These are phyloP conservation scores for Anastatus disparis DNA, from an alignment of 1,140 invertebrate species.

Conservation along the genomic window DNA sequence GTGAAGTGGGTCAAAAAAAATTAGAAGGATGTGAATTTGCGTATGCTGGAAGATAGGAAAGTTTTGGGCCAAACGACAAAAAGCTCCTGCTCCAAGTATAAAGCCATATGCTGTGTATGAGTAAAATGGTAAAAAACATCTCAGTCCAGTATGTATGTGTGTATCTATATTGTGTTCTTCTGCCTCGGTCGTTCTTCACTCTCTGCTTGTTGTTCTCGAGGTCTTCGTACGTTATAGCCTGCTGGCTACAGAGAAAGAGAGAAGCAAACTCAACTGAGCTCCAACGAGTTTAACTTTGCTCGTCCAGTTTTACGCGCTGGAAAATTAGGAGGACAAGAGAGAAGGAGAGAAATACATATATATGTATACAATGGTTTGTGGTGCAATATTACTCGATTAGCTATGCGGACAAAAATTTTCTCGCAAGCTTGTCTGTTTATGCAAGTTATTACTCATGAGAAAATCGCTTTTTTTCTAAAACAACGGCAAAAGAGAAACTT, in stretches of 20 bases:
- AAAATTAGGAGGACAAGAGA: slow-evolving; percentile 3
- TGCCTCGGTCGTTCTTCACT: slow-evolving; percentile 11
- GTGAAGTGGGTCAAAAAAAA: background rate
- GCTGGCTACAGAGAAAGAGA: background rate
- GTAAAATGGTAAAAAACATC: slow-evolving; percentile 21
- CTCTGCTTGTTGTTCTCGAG: background rate
- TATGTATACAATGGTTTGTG: background rate
- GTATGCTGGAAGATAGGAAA: slow-evolving; percentile 15
- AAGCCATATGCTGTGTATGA: too few relatives aligned
- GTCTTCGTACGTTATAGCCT: too few relatives aligned
- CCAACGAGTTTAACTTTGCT: slow-evolving; percentile 5
- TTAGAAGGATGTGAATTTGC: background rate
- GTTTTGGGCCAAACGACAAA: slow-evolving; percentile 10
- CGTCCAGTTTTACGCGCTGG: slow-evolving; percentile 4
- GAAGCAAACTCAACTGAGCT: background rate
- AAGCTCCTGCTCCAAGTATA: slow-evolving; percentile 1
- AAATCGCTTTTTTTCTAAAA: too few relatives aligned
- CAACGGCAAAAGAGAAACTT: too few relatives aligned
- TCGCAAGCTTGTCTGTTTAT: too few relatives aligned
- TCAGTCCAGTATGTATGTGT: background rate
- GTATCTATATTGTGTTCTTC: too few relatives aligned
- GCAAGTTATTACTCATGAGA: too few relatives aligned
- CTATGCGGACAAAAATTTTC: too few relatives aligned
- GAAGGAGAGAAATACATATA: background rate
- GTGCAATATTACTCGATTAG: background rate